Evolutionary conservation across 2,888 invertebrate genomes (phyloP).

Genomic region (Osmoderma eremita): DNA sequence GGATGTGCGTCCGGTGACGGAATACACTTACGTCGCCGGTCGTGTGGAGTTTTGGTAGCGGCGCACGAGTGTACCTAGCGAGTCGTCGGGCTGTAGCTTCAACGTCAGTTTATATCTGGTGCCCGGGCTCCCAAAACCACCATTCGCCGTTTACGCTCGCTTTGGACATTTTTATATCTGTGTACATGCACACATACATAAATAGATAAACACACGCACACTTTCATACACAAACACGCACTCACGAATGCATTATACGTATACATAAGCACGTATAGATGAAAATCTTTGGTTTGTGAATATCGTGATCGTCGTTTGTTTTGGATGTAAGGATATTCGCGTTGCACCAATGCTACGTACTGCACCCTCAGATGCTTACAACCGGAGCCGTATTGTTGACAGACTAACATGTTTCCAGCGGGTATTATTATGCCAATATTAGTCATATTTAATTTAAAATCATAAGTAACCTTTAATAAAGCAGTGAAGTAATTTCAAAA

Average conservation of each 20-base stretch:
- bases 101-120: constrained; percentile 42
- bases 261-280: constrained; percentile 19
- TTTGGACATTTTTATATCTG: constrained; percentile 48
- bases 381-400: constrained; percentile 9
- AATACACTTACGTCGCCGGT: constrained; percentile 53
- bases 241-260: constrained; percentile 11
- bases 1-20: constrained; percentile 27
- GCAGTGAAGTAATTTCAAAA: too few species aligned
- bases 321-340: constrained; percentile 27
- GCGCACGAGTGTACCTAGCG: constrained; percentile 33
- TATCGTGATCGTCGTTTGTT: constrained; percentile 26
- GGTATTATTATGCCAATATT: background rate
- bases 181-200: constrained; percentile 29
- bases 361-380: background rate
- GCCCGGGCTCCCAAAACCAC: constrained; percentile 47
- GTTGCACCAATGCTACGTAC: background rate
- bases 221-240: constrained; percentile 9
- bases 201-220: constrained; percentile 30
- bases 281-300: constrained; percentile 26
- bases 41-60: constrained; percentile 39
- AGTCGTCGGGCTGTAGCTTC: constrained; percentile 37
- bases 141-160: constrained; percentile 50
- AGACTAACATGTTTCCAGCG: background rate
- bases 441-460: too few species aligned
- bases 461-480: too few species aligned